Base-by-base conservation (phyloP, 2,113 vertebrate species). In the Echinops telfairi region DNA sequence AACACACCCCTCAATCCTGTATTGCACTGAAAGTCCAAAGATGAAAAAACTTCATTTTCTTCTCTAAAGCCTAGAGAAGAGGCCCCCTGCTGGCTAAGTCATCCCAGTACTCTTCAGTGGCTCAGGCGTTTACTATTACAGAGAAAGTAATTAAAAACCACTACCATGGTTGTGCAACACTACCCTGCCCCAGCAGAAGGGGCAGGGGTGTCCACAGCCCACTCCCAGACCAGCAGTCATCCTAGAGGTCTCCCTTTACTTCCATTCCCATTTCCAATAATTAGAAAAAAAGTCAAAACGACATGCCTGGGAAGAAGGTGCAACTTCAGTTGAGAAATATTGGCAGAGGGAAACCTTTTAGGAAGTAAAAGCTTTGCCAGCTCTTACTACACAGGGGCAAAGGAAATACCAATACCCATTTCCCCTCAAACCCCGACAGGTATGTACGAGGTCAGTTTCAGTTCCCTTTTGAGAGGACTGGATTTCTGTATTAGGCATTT, bases 171-270 rank as follows among this genome's bases (percentile, higher is more conserved):
- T 53, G 36, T 89, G 86, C 82, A 88, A 83, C 47, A 66, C 81
- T 36, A 90, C 81, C 97, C 96, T 97, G 96, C 96, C 95, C 91
- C 91, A 92, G 95, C 91, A 93, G 93, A n/a, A 92, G 58, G 91
- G 87, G 70, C 91, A 75, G 77, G 57, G 19, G 64, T 29, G 47
- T 86, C 40, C 40, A 85, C 43, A 12, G 38, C 77, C 94, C 22
- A 40, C 29, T 25, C 83, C 83, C 47, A 80, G 88, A 76, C 47
- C 38, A 57, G 86, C 80, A 86, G 86, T 47, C 47, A 66, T 88
- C 78, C 85, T 38, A 33, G 11, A 1, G 3, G 38, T n/a, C 94
- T 93, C 68, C 70, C 87, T 57, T 95, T 91, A 75, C 91, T 87
- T 91, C 88, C 79, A 57, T 88, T 96, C 90, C 94, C 95, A 95